Base-by-base conservation (phyloP, 1,140 invertebrate species). In the Monomorium pharaonis region DNA sequence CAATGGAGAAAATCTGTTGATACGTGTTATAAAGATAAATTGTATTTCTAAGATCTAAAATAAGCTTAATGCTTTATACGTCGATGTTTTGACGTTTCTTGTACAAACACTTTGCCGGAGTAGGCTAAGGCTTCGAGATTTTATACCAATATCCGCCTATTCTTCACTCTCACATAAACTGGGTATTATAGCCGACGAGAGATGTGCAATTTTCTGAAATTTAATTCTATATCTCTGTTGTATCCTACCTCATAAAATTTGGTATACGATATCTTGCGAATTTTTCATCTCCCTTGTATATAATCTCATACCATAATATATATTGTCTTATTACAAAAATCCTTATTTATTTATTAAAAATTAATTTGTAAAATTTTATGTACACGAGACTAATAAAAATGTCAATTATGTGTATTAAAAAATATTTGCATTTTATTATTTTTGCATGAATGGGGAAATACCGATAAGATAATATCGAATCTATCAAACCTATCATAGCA, bases 71-170 rank as follows among this genome's bases (percentile, higher is more conserved):
- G 21, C 14, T 33, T 3, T 16, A 30, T 74, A 7, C 21, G 33
- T 7, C 2, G 7, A 37, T 24, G n/a, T 72, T 51, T 49, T 54
- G 10, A 72, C 10, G 33, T 58, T n/a, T 37, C 51, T 56, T 16
- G 12, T 37, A 12, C 63, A 67, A 67, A 44, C 70, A 37, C 6
- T 74, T 7, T 3, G 56, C 51, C 7, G 5, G n/a, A 58, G 6
- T 42, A 74, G 30, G 21, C 21, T 74, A 74, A 24, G n/a, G 7
- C 51, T 56, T 58, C 42, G 30, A 74, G n/a, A 58, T 37, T 74
- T 74, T 24, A 58, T 56, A 33, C 56, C 49, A 74, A 51, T 74
- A 74, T 58, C 21, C 37, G 37, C 14, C 63, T 24, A 67, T 67
- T 67, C 21, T 67, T 67, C 7, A 67, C 37, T 67, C 30, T 21